phyloP scores from a whole-genome alignment of 2,888 invertebrate species.

The Orthosia incerta region DNA sequence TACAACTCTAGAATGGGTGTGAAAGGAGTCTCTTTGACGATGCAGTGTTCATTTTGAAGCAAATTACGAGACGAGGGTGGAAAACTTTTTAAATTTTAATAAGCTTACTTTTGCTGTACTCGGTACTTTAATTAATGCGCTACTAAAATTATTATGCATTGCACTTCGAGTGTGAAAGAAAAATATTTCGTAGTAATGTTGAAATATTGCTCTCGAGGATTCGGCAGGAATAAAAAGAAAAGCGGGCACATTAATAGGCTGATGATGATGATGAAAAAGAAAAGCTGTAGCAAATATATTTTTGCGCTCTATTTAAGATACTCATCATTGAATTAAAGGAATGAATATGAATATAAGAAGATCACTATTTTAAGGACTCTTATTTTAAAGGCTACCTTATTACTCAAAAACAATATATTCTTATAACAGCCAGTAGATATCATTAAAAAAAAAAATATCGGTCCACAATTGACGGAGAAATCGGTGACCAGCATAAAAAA shows the following conservation, averaged over 20 bases:
- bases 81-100: conserved; percentile 3
- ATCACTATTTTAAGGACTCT: not conserved
- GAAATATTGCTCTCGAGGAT: not conserved
- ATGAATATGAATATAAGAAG: not conserved
- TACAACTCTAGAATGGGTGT: not conserved
- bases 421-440: too few species aligned
- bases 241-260: too few species aligned
- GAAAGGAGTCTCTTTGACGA: conserved; percentile 10
- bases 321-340: not conserved
- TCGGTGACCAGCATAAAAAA: too few species aligned
- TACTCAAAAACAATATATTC: not conserved
- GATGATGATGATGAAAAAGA: too few species aligned
- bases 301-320: not conserved
- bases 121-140: not conserved
- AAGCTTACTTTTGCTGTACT: conserved; percentile 12
- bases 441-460: too few species aligned
- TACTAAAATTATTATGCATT: conserved; percentile 1
- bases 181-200: not conserved
- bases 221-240: too few species aligned
- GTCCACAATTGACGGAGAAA: too few species aligned
- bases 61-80: not conserved
- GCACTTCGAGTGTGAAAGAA: not conserved
- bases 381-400: too few species aligned
- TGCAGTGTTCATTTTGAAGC: conserved; percentile 13
- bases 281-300: too few species aligned